These are phyloP conservation scores for Coregonus ussuriensis DNA, from an alignment of 2,797 vertebrate species.

Conservation along the genomic window DNA sequence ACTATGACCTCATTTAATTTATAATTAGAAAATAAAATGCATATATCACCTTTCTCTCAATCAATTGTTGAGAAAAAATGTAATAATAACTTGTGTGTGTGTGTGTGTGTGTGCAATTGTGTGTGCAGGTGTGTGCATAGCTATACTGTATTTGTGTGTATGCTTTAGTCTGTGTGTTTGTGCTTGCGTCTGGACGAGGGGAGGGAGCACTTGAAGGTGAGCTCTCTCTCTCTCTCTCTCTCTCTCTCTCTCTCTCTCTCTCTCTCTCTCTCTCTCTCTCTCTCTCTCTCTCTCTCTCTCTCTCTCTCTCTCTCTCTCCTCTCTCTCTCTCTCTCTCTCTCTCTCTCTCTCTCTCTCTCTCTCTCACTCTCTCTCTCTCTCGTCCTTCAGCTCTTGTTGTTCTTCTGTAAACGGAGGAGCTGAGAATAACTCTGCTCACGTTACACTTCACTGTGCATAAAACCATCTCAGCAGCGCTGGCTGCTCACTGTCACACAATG, in stretches of 20 bases:
- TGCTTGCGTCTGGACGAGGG: neutral
- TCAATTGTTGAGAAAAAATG: slow-evolving; percentile 3
- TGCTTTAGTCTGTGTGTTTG: neutral
- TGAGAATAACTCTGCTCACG: slow-evolving; percentile 21
- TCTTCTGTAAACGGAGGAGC: slow-evolving; percentile 8
- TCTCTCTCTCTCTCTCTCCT: no score
- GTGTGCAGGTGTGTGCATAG: neutral
- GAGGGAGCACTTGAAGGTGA: slow-evolving; percentile 17
- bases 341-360: neutral
- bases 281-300: no score
- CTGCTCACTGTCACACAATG: neutral
- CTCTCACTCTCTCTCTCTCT: neutral
- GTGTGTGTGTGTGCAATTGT: neutral
- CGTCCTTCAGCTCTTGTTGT: slow-evolving; percentile 7
- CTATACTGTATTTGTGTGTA: neutral
- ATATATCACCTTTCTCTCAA: neutral
- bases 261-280: no score
- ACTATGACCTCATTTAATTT: neutral
- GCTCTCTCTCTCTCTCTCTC: neutral
- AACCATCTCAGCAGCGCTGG: slow-evolving; percentile 5
- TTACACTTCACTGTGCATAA: slow-evolving; percentile 30
- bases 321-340: neutral
- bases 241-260: no score
- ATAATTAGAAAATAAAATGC: neutral
- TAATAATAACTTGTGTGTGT: neutral